These are phyloP conservation scores for Triplophysa dalaica DNA, from an alignment of 2,113 vertebrate genomes.

Conservation along the genomic window DNA sequence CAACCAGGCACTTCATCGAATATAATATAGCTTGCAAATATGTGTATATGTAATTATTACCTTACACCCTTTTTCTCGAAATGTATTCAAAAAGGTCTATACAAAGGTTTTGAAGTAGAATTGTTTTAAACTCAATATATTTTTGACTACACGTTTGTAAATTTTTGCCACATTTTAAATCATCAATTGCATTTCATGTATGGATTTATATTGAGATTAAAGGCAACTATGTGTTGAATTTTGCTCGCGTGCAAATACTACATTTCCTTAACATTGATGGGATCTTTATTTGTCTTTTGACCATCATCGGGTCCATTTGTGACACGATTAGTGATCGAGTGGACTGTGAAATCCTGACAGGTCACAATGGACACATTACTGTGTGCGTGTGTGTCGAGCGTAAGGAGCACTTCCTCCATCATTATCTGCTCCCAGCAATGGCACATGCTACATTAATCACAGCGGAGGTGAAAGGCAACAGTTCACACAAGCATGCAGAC, in stretches of 20 bases:
- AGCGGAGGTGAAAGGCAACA: slow-evolving; percentile 20
- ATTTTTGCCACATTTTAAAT: background rate
- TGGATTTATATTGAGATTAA: slow-evolving; percentile 31
- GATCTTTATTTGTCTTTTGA: background rate
- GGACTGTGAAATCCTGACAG: slow-evolving; percentile 31
- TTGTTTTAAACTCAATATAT: slow-evolving; percentile 1
- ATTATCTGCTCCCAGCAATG: slow-evolving; percentile 36
- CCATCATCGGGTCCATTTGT: background rate
- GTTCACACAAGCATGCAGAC: background rate
- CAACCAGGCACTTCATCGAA: background rate
- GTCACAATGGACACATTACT: slow-evolving; percentile 23
- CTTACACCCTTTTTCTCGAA: background rate
- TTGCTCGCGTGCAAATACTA: background rate
- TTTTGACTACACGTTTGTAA: background rate
- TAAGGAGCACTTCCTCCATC: slow-evolving; percentile 9
- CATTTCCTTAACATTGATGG: background rate
- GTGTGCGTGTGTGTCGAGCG: background rate
- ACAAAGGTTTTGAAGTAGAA: background rate
- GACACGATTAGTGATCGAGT: background rate
- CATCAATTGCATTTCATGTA: slow-evolving; percentile 13
- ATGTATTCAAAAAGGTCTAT: background rate
- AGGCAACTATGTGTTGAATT: background rate
- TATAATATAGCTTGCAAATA: slow-evolving; percentile 9
- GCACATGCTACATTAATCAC: slow-evolving; percentile 29
- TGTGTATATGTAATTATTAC: slow-evolving; percentile 27